A percentile compares a stretch with the other conserved stretches of the same genome.
These are phyloP conservation scores for Drosophila emarginata DNA, from an alignment of 2,888 invertebrate genomes.

Conservation along the genomic window DNA sequence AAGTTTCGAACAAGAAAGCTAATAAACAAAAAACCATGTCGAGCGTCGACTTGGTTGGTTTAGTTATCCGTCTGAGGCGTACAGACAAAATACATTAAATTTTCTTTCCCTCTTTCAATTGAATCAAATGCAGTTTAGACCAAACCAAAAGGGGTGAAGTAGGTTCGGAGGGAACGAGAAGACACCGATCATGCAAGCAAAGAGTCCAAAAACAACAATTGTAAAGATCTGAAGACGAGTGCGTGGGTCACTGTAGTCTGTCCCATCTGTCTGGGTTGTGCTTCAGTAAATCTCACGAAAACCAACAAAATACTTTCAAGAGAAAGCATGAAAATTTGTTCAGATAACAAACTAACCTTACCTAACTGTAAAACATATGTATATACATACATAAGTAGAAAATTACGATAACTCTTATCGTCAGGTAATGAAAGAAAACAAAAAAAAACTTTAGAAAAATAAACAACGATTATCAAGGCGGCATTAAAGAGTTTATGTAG, in stretches of 20 bases:
- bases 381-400: slow-evolving; percentile 24
- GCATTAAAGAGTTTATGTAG: neutral
- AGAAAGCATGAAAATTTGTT: slow-evolving; percentile 22
- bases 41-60: slow-evolving; percentile 12
- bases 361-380: slow-evolving; percentile 46
- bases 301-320: slow-evolving; percentile 33
- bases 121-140: slow-evolving; percentile 30
- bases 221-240: slow-evolving; percentile 36
- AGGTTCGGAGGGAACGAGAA: slow-evolving; percentile 10
- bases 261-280: slow-evolving; percentile 12
- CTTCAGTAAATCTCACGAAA: slow-evolving; percentile 40
- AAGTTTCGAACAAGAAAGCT: slow-evolving; percentile 44
- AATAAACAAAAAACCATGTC: slow-evolving; percentile 33
- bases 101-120: slow-evolving; percentile 45
- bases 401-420: slow-evolving; percentile 7
- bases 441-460: neutral
- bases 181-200: slow-evolving; percentile 17
- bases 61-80: slow-evolving; percentile 10
- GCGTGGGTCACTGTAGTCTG: slow-evolving; percentile 10
- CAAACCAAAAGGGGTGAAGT: slow-evolving; percentile 2
- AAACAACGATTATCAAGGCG: neutral
- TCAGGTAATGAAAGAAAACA: slow-evolving; percentile 9
- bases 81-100: slow-evolving; percentile 20
- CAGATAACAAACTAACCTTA: slow-evolving; percentile 59
- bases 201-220: slow-evolving; percentile 47